Conservation (phyloP, 2,113 vertebrate species). For the Sclerurus mexicanus region DNA sequence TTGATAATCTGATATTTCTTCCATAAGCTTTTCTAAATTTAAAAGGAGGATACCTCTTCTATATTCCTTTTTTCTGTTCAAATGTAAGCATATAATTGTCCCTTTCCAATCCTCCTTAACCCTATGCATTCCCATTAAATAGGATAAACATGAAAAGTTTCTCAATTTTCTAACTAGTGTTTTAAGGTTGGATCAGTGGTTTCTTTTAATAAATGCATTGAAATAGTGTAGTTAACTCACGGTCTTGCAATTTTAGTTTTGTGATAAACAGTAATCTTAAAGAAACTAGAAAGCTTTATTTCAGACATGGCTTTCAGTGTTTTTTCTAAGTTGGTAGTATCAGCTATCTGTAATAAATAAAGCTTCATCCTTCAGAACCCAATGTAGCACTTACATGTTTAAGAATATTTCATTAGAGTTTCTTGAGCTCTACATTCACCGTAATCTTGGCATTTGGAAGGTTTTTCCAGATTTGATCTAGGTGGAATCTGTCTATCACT, state of each 20-base stretch:
- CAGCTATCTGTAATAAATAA: not conserved
- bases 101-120: not conserved
- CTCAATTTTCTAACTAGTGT: not conserved
- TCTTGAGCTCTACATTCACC: not conserved
- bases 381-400: too few species aligned
- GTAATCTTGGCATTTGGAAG: not conserved
- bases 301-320: not conserved
- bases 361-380: too few species aligned
- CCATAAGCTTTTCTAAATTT: not conserved
- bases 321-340: not conserved
- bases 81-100: not conserved
- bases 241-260: not conserved
- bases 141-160: not conserved
- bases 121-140: not conserved
- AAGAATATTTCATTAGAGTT: not conserved
- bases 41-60: not conserved
- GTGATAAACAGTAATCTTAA: not conserved
- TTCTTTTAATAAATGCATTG: not conserved
- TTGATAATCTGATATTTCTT: not conserved
- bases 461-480: not conserved
- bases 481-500: conserved; percentile 16
- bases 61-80: not conserved
- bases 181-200: not conserved
- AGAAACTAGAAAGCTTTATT: not conserved
- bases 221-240: not conserved